phyloP scores from a whole-genome alignment of 2,113 vertebrate genomes.

The Gopherus flavomarginatus region DNA sequence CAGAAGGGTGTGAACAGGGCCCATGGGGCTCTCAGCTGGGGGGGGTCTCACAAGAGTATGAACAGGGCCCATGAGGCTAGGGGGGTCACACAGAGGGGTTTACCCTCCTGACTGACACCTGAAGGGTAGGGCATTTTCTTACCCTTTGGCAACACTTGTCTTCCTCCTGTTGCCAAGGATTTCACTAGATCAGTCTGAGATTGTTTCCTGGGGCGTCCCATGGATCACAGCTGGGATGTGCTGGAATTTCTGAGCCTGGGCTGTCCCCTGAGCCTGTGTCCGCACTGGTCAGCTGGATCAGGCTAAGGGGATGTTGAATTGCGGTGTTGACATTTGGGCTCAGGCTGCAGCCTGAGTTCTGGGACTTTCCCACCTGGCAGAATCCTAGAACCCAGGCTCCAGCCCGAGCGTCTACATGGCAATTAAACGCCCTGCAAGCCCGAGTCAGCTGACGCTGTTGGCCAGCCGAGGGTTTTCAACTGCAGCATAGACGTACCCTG shows the following conservation, averaged over 20 bases:
- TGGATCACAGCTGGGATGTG: not conserved
- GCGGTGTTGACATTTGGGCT: not conserved
- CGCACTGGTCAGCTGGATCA: too few relatives aligned
- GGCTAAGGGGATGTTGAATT: not conserved
- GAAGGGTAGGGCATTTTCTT: not conserved
- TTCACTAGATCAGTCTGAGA: not conserved
- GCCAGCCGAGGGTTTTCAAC: too few relatives aligned
- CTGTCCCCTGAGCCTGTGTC: not conserved
- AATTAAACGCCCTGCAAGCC: too few relatives aligned
- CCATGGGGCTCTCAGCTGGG: too few relatives aligned
- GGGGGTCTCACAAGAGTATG: too few relatives aligned
- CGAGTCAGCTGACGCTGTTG: too few relatives aligned
- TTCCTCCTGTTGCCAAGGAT: not conserved
- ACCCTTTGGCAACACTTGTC: not conserved
- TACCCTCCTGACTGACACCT: not conserved
- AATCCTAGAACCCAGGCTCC: not conserved
- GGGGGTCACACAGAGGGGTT: too few relatives aligned
- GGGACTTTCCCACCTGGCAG: not conserved
- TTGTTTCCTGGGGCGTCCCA: accelerated
- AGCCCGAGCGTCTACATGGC: not conserved
- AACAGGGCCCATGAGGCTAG: too few relatives aligned
- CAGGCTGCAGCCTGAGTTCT: not conserved
- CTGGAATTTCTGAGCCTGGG: not conserved
- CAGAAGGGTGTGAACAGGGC: not conserved
- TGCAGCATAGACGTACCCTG: not conserved